Base-by-base conservation (phyloP, 2,888 invertebrate genomes). In the Himalopsyche kuldschensis region DNA sequence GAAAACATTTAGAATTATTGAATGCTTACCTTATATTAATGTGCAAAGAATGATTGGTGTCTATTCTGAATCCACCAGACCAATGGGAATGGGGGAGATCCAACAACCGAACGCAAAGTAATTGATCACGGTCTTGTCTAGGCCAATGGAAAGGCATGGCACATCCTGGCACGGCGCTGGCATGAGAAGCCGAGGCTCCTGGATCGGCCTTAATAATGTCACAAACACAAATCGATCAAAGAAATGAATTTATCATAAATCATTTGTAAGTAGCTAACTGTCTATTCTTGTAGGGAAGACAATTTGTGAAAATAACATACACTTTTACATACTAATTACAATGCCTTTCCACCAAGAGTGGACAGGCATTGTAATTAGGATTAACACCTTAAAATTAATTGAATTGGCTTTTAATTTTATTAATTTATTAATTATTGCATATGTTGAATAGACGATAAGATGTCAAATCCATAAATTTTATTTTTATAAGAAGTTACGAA, bases 91-190 rank as follows among this genome's bases (percentile, higher is more conserved):
- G 93, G 0, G 92, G 91, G 4, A 95, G 91, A 87, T 95, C 95
- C 85, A 95, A 92, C 85, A 97, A 92, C 63, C 96, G 94, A 78
- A 98, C 96, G 90, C 98, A 97, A 78, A 99, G 92, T 88, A 98
- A 91, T 88, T 96, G 97, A 88, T 97, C 97, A 87, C 96, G 95
- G 89, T 98, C 98, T 87, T 96, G 93, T 86, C 97, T 94, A 79
- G 98, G 96, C 98, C 99, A 99, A 91, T 99, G 98, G 92, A 98
- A 99, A 24, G 99, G 96, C 90, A 98, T 94, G 89, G 96, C 96
- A 89, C 97, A 97, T 86, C 96, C 96, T 0, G 98, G 94, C 88
- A 97, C 94, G 1, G 97, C 96, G 84, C 94, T 94, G 88, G 97
- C 93, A 89, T 95, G 94, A 76, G 95, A 94, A 48, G 94, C 93